Conservation (phyloP, 2,888 invertebrate genomes). For the Ormyrus thymus region DNA sequence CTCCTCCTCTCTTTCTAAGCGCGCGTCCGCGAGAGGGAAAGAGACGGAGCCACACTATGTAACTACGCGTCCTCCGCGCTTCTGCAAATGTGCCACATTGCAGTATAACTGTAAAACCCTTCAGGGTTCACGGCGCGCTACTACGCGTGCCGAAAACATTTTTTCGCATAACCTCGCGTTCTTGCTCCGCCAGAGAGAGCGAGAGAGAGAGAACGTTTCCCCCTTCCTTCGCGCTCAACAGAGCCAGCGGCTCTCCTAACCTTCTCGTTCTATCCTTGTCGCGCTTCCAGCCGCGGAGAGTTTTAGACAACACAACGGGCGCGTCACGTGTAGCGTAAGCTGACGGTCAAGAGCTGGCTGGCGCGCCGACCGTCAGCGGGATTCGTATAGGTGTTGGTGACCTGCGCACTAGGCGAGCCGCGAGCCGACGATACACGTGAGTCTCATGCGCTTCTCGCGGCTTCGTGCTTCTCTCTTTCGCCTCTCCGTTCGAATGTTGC, state of each 20-base stretch:
- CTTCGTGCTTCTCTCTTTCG: not conserved
- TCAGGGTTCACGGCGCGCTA: slow-evolving; percentile 74
- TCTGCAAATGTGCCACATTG: slow-evolving; percentile 76
- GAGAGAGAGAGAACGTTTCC: slow-evolving; percentile 44
- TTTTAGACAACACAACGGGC: slow-evolving; percentile 5
- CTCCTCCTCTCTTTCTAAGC: slow-evolving; percentile 32
- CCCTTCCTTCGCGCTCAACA: slow-evolving; percentile 10
- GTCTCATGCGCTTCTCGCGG: not conserved
- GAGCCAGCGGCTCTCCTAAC: not conserved
- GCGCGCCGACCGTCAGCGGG: slow-evolving; percentile 25
- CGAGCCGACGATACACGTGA: slow-evolving; percentile 11
- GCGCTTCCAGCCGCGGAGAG: not conserved
- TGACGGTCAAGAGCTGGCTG: slow-evolving; percentile 6
- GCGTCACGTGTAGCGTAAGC: slow-evolving; percentile 41
- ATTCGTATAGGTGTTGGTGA: not conserved
- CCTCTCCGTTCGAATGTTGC: not conserved
- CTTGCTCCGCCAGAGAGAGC: too few species aligned
- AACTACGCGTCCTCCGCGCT: slow-evolving; percentile 72
- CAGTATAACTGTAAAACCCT: slow-evolving; percentile 76
- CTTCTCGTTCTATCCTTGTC: not conserved
- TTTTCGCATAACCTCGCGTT: slow-evolving; percentile 70
- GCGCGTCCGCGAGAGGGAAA: slow-evolving; percentile 54
- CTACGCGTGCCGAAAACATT: slow-evolving; percentile 74
- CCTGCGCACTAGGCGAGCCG: too few species aligned
- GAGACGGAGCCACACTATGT: slow-evolving; percentile 54